Base-by-base conservation (phyloP, 2,888 invertebrate species). In the Sesia apiformis region DNA sequence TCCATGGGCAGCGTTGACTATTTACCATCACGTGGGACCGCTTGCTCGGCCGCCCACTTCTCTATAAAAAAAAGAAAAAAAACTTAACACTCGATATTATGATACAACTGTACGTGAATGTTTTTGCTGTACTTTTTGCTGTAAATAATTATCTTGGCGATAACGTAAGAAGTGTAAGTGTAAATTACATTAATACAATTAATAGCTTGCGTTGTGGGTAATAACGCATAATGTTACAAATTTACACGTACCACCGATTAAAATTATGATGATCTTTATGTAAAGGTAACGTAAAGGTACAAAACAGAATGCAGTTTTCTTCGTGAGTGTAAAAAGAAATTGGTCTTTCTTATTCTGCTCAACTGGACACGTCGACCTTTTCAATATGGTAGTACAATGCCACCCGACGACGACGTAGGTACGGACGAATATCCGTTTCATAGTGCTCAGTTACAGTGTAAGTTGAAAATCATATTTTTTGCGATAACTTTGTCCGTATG, bases 281-380 rank as follows among this genome's bases (percentile, higher is more conserved):
- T 3, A n/a, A 3, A 8, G 4, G n/a, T n/a, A 8, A 3, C 0
- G 23, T 46, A 8, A 46, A 46, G 46, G 5, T 5, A 6, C 8
- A 46, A 46, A 46, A 46, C 5, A 8, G 7, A 46, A 8, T 46
- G 46, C 4, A 46, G 1, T 4, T 46, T 4, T 46, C 5, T 38
- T 38, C 6, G 39, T 39, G 38, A 50, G 4, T 38, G 50, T 7
- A 50, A 50, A 50, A 5, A 5, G 8, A 38, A 3, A 4, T 50
- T 50, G 38, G 38, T 38, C 8, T 7, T 38, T 50, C 7, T 50
- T 38, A 39, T 50, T 39, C 38, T 66, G 67, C 60, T 68, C 68
- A 69, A 70, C 64, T 70, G 63, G 63, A 60, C 59, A 68, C 56
- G 62, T 58, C 71, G 76, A 80, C 82, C 82, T 82, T 83, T 80